A percentile compares a stretch with the other conserved stretches of the same genome.
Conservation (phyloP, 2,797 vertebrate genomes). For the Sparidentex hasta region DNA sequence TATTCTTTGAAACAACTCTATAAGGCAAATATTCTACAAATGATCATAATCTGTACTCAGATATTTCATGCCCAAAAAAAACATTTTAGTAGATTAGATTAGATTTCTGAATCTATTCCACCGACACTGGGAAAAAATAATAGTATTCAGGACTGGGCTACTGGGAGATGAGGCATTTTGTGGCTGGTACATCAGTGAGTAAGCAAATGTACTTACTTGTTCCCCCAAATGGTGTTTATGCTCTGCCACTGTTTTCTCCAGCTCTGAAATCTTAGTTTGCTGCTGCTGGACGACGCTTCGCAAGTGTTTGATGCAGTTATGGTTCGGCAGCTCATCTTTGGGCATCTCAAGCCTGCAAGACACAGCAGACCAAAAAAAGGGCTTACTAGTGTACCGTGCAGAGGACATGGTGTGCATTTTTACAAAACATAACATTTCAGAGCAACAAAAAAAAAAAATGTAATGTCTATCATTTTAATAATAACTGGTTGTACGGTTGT, state of each 20-base stretch:
- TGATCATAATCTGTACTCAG: neutral
- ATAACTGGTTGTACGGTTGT: neutral
- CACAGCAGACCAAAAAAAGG: fast-evolving
- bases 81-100: neutral
- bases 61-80: neutral
- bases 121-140: neutral
- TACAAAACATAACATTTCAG: neutral
- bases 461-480: neutral
- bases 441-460: neutral
- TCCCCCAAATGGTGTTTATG: constrained; percentile 97
- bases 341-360: constrained; percentile 94
- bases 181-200: too few species aligned
- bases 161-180: neutral
- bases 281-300: constrained; percentile 95
- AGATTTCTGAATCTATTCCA: neutral
- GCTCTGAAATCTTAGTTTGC: constrained; percentile 93
- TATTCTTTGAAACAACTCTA: too few species aligned
- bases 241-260: constrained; percentile 95
- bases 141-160: neutral
- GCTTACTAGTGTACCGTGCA: neutral
- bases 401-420: neutral
- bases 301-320: constrained; percentile 97
- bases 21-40: neutral
- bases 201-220: constrained; percentile 85
- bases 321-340: constrained; percentile 96